phyloP scores from a whole-genome alignment of 2,113 vertebrate species.

The Cavia porcellus region DNA sequence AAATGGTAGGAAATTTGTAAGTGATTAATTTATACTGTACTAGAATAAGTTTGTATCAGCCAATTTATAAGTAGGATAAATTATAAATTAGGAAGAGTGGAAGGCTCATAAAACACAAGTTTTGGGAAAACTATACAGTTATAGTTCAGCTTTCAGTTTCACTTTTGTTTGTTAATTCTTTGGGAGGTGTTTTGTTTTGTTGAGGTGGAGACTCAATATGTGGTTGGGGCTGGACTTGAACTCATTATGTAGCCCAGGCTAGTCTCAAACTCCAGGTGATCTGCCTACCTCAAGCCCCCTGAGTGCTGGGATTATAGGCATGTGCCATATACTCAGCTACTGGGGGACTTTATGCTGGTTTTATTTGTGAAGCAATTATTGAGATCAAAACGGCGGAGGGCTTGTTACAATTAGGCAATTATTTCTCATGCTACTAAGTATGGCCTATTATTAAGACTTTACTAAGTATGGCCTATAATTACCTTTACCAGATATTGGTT shows the following conservation, averaged over 20 bases:
- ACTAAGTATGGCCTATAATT: background rate
- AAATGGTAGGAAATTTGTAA: background rate
- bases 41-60: conserved; percentile 7
- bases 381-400: conserved; percentile 19
- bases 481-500: background rate
- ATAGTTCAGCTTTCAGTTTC: background rate
- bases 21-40: background rate
- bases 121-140: background rate
- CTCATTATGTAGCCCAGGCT: background rate
- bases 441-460: too few species aligned
- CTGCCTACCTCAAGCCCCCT: background rate
- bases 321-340: background rate
- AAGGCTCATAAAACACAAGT: background rate
- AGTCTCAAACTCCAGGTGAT: background rate
- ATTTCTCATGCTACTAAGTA: conserved; percentile 23
- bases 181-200: background rate
- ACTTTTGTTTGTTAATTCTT: conserved; percentile 31
- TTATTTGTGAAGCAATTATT: conserved; percentile 16
- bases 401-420: background rate
- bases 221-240: background rate
- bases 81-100: background rate
- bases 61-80: background rate
- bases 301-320: background rate
- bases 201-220: background rate
- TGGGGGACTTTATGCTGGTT: background rate